Evolutionary conservation across 2,113 vertebrate species (phyloP).

Genomic region (Colossoma macropomum): DNA sequence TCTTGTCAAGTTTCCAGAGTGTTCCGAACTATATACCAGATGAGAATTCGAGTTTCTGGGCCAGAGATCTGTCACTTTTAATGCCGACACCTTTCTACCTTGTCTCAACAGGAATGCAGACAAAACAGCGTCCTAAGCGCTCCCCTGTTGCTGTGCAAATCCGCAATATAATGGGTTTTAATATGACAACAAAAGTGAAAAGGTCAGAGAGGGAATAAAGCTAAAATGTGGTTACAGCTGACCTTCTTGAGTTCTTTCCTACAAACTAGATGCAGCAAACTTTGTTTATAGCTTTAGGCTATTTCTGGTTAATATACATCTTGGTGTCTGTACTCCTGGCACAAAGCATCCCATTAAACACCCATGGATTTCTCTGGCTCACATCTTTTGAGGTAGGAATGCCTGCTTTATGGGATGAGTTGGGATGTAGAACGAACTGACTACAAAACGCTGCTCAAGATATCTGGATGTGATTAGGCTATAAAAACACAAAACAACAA

Average conservation of each 20-base stretch:
- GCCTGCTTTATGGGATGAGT: too few relatives aligned
- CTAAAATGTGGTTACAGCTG: slow-evolving; percentile 3
- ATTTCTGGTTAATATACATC: slow-evolving; percentile 17
- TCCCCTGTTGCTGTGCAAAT: neutral
- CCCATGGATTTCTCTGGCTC: neutral
- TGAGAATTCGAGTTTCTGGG: neutral
- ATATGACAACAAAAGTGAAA: slow-evolving; percentile 25
- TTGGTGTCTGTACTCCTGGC: neutral
- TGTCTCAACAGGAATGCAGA: neutral
- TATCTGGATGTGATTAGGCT: too few relatives aligned
- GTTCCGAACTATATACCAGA: neutral
- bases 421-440: too few relatives aligned
- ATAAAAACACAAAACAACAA: too few relatives aligned
- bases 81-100: neutral
- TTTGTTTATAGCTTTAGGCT: slow-evolving; percentile 1
- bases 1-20: neutral
- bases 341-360: neutral
- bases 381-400: neutral
- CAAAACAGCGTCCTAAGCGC: neutral
- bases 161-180: neutral
- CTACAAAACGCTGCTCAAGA: too few relatives aligned
- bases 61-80: neutral
- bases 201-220: slow-evolving; percentile 27
- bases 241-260: slow-evolving; percentile 4
- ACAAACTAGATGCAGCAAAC: slow-evolving; percentile 1